phyloP scores from a whole-genome alignment of 2,888 invertebrate genomes.

The Gerris lacustris region DNA sequence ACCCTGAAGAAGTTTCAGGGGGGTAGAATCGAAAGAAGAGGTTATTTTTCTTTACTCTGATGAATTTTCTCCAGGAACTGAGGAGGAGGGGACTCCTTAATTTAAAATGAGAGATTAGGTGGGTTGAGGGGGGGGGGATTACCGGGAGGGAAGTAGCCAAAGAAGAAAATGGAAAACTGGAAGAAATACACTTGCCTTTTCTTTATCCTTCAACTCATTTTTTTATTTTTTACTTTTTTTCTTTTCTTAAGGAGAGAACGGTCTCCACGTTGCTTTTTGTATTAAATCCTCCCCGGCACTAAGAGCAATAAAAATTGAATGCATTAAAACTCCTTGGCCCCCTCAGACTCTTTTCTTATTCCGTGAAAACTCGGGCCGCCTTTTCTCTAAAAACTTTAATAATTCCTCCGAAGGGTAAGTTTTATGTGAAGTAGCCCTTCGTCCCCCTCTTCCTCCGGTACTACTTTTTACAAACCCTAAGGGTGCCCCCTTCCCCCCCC shows the following conservation, averaged over 20 bases:
- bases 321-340: slow-evolving; percentile 2
- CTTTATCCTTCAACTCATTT: neutral
- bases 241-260: neutral
- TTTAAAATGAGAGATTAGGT: slow-evolving; percentile 12
- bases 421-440: slow-evolving; percentile 4
- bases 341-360: neutral
- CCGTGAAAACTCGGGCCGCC: neutral
- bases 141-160: neutral
- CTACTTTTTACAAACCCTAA: neutral
- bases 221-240: neutral
- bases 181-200: slow-evolving; percentile 4
- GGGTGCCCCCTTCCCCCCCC: neutral
- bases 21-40: neutral
- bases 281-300: slow-evolving; percentile 8
- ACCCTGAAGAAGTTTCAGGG: no score
- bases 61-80: neutral
- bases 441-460: neutral
- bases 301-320: slow-evolving; percentile 11
- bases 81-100: neutral
- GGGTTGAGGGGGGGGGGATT: neutral
- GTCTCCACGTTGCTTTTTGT: neutral
- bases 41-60: slow-evolving; percentile 7
- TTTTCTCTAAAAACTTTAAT: slow-evolving; percentile 8
- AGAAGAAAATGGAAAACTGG: slow-evolving; percentile 4
- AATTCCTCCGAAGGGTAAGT: slow-evolving; percentile 8